These are phyloP conservation scores for Galeopsomyia nigrocyanea DNA, from an alignment of 2,888 invertebrate species.

Conservation along the genomic window DNA sequence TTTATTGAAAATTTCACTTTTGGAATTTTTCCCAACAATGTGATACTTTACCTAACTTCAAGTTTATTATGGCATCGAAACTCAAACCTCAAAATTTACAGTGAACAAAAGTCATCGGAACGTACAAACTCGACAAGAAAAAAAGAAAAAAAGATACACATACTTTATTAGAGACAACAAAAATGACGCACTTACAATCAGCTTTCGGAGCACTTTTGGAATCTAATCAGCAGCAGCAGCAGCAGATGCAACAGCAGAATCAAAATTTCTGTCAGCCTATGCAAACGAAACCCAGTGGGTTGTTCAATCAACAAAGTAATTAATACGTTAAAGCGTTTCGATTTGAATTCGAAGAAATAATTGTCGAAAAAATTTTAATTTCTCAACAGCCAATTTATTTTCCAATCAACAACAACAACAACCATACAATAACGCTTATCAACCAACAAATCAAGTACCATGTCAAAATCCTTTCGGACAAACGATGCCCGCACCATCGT, in stretches of 20 bases:
- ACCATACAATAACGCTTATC: not conserved
- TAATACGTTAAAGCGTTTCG: not conserved
- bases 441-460: not conserved
- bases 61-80: too few relatives aligned
- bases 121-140: too few relatives aligned
- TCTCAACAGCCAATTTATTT: not conserved
- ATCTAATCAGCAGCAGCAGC: constrained; percentile 50
- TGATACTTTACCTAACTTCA: not conserved
- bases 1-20: not conserved
- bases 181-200: constrained; percentile 51
- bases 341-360: not conserved
- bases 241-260: constrained; percentile 2
- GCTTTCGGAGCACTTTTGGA: constrained; percentile 52
- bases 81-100: too few relatives aligned
- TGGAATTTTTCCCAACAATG: not conserved
- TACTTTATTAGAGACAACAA: not conserved
- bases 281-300: constrained; percentile 36
- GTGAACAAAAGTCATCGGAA: too few relatives aligned
- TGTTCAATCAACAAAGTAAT: constrained; percentile 51
- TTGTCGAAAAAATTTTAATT: constrained; percentile 1
- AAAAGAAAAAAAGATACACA: not conserved
- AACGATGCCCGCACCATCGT: not conserved
- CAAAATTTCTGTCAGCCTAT: constrained; percentile 44
- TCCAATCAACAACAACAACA: not conserved
- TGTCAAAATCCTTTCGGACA: not conserved